Evolutionary conservation across 2,797 vertebrate genomes (phyloP).

Genomic region (Micromesistius poutassou): DNA sequence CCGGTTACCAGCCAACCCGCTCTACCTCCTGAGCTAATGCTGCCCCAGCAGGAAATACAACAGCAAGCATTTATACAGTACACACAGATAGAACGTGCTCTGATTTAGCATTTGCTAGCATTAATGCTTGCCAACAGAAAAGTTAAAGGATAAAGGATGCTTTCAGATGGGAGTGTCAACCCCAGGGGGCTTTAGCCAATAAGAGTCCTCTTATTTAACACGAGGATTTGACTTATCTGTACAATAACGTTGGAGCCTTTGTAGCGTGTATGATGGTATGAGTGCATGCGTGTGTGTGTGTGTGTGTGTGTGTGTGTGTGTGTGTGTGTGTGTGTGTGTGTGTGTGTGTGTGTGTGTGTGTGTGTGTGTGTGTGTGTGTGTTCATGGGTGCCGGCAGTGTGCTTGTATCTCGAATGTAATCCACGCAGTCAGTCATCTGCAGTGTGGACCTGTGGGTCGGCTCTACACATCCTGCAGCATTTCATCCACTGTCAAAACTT

Average conservation of each 20-base stretch:
- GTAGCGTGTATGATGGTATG: not conserved
- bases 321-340: conserved; percentile 8
- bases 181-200: not conserved
- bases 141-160: not conserved
- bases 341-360: not conserved
- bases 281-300: conserved; percentile 4
- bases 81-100: not conserved
- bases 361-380: conserved; percentile 12
- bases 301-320: conserved; percentile 11
- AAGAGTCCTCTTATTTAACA: not conserved
- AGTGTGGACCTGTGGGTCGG: conserved; percentile 23
- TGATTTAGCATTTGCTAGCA: not conserved
- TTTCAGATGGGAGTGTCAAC: not conserved
- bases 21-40: too few species aligned
- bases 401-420: not conserved
- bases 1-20: too few species aligned
- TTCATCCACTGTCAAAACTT: conserved; percentile 53
- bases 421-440: conserved; percentile 25
- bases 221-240: not conserved
- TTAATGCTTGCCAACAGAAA: not conserved
- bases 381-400: not conserved
- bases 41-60: not conserved
- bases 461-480: conserved; percentile 31
- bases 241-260: not conserved
- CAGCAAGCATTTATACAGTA: not conserved